A percentile compares a stretch with the other conserved stretches of the same genome.
These are phyloP conservation scores for Vulpes vulpes DNA, from an alignment of 2,113 vertebrate species.

Conservation along the genomic window DNA sequence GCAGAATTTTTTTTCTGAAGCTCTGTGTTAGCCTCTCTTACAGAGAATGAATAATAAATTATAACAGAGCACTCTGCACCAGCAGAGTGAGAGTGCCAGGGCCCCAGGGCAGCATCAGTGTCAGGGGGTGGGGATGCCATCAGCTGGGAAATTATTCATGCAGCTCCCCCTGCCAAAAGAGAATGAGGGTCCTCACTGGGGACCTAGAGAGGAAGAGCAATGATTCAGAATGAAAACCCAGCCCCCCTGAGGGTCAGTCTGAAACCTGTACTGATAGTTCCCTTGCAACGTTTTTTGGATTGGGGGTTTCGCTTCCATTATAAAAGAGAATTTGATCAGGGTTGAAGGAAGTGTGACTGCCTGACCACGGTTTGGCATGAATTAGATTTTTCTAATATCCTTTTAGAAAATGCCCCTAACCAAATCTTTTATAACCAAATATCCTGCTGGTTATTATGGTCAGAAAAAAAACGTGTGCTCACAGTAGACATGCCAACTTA, in stretches of 20 bases:
- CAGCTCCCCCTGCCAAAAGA: slow-evolving; percentile 65
- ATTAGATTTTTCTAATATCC: slow-evolving; percentile 57
- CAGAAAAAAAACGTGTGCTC: slow-evolving; percentile 14
- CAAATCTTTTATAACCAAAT: slow-evolving; percentile 36
- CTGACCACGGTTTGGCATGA: neutral
- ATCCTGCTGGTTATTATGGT: slow-evolving; percentile 18
- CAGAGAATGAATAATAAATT: slow-evolving; percentile 73
- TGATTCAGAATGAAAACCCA: slow-evolving; percentile 61
- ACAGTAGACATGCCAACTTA: neutral
- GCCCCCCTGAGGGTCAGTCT: slow-evolving; percentile 28
- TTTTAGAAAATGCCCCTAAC: slow-evolving; percentile 47
- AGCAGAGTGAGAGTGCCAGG: slow-evolving; percentile 54
- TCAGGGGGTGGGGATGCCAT: neutral
- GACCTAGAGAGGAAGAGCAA: slow-evolving; percentile 55
- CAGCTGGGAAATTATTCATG: slow-evolving; percentile 66
- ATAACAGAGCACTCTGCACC: slow-evolving; percentile 16
- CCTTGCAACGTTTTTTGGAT: neutral
- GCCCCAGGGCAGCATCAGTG: slow-evolving; percentile 44
- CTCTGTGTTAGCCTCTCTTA: slow-evolving; percentile 41
- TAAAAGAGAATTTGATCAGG: neutral
- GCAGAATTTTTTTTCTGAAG: neutral
- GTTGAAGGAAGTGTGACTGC: neutral
- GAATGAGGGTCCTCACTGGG: slow-evolving; percentile 56
- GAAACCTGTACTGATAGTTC: slow-evolving; percentile 9
- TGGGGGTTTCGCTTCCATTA: neutral